Base-by-base conservation (phyloP, 2,797 vertebrate genomes). In the Sebastes wilsoni region DNA sequence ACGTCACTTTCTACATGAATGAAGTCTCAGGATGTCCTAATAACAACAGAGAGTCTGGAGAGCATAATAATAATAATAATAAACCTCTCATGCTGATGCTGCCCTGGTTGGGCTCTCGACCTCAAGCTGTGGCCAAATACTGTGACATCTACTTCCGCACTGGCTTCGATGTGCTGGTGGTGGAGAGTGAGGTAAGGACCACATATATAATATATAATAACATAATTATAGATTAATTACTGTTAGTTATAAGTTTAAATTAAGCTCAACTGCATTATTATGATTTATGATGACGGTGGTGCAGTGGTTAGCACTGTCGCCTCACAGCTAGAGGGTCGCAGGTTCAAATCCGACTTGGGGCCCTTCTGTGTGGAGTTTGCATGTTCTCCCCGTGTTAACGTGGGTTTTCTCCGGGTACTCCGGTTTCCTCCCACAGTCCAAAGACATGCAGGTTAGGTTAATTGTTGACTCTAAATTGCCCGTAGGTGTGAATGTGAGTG, bases 41-140 rank as follows among this genome's bases (percentile, higher is more conserved):
- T 36, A 36, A 5, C 8, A 12, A 2, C 3, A 61, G 36, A 14
- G 10, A 7, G 23, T 13, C 75, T 4, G 60, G 75, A 6, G 68
- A 78, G 2, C 52, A 55, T 1, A 46, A 55, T 1, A 93, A 36
- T 36, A 93, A 36, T 36, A 36, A 36, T 36, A 36, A 36, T 36
- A 36, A 36, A 75, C 95, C 94, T 0, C 82, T 96, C 0, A 81
- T 95, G 36, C 36, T 97, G 65, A 84, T 97, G 79, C 80, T 96
- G n/a, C 95, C 95, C 0, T 97, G 96, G 96, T 36, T 96, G 20
- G 95, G 95, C 0, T 94, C 94, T 0, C 90, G 72, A 4, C 93
- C 91, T 0, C 89, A 92, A 3, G 89, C 93, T 62, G 5, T 96
- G 56, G 80, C 66, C 9, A 95, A 95, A 66, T 96, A 96, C 32